Evolutionary conservation across 2,797 vertebrate genomes (phyloP).

Genomic region (Meda fulgida): DNA sequence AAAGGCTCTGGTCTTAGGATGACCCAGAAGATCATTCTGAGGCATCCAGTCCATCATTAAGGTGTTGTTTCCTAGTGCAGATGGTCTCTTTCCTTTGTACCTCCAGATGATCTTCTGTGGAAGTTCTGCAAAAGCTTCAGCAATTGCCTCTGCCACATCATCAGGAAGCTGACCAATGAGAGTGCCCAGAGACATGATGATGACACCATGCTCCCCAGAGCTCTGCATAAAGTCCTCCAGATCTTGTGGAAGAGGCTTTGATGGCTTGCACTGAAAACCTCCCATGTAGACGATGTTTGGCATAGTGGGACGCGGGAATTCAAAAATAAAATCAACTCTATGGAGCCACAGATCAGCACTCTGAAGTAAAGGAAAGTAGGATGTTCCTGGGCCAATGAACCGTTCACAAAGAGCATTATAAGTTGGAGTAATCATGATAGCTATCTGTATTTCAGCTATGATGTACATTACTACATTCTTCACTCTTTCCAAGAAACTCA

Average conservation of each 20-base stretch:
- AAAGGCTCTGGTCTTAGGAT: constrained; percentile 62
- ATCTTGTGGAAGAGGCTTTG: constrained; percentile 63
- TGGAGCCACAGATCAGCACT: constrained; percentile 63
- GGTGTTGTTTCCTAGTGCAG: constrained; percentile 63
- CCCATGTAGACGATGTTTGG: constrained; percentile 68
- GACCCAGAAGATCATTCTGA: constrained; percentile 67
- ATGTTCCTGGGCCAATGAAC: constrained; percentile 14
- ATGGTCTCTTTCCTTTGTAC: constrained; percentile 57
- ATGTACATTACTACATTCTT: constrained; percentile 33
- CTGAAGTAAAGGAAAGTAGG: constrained; percentile 20
- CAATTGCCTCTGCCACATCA: constrained; percentile 55
- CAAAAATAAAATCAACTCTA: constrained; percentile 64
- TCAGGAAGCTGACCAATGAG: constrained; percentile 53
- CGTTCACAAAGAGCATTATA: constrained; percentile 10
- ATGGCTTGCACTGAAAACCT: constrained; percentile 67
- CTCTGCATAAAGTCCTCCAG: constrained; percentile 67
- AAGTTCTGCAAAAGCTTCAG: constrained; percentile 60
- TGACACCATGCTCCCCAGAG: constrained; percentile 64
- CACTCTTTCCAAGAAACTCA: constrained; percentile 48
- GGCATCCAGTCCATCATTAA: constrained; percentile 66
- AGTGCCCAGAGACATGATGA: constrained; percentile 70
- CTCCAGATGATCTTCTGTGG: constrained; percentile 65
- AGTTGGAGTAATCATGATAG: constrained; percentile 10
- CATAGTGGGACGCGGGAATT: constrained; percentile 68
- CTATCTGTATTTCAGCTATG: background rate